Base-by-base conservation (phyloP, 2,113 vertebrate species). In the Gymnobelideus leadbeateri region DNA sequence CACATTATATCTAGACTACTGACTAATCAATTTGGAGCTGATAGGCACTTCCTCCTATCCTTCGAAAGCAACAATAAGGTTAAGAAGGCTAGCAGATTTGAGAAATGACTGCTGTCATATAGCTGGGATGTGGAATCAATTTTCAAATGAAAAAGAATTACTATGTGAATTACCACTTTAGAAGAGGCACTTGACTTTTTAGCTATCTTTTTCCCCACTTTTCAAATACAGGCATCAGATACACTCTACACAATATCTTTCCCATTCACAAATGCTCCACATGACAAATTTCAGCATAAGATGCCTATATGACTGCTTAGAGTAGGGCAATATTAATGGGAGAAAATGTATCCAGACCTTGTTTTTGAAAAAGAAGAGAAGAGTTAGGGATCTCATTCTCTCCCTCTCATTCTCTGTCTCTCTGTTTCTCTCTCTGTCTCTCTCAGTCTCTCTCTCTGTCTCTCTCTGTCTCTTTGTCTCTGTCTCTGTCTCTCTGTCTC, bases 81-180 rank as follows among this genome's bases (percentile, higher is more conserved):
- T 92, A 93, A 96, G 55, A 94, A 77, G 53, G 92, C 49, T 55
- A 51, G 68, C 9, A 94, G 90, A 93, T 89, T 16, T 96, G 95
- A 97, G 93, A 95, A 98, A 97, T 90, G 51, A 96, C 95, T 98
- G 94, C 77, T 96, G 92, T 96, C 89, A 19, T 93, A 92, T 93
- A 90, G 95, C 92, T 91, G 49, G 91, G 92, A 93, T 96, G 47
- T 46, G 94, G 96, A 97, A 97, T 96, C 96, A 95, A 97, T 95
- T 98, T 95, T 96, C 95, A 97, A 96, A 97, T 95, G 89, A 94
- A 97, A 98, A 98, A 94, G 50, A 94, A 96, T 96, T 97, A n/a
- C 68, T 77, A n/a, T 77, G 68, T 77, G 68, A 77, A n/a, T 77
- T 77, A 77, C 68, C 68, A 77, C 68, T n/a, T 77, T 77, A 77